These are phyloP conservation scores for Tenthredo distinguenda DNA, from an alignment of 2,888 invertebrate species.

Conservation along the genomic window DNA sequence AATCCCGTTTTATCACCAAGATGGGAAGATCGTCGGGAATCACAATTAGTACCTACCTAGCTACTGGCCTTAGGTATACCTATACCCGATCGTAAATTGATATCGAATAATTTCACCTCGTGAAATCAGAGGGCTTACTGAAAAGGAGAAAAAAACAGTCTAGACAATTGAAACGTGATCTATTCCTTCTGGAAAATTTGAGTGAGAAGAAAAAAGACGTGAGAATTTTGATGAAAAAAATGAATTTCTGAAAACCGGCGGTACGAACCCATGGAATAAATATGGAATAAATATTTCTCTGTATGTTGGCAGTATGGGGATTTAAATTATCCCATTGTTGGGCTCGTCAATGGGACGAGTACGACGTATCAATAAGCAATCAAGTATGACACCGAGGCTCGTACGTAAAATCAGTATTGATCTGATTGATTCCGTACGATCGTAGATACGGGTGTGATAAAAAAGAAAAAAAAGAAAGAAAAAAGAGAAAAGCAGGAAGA, in stretches of 20 bases:
- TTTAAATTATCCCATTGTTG: neutral
- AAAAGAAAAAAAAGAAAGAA: neutral
- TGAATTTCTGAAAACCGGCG: neutral
- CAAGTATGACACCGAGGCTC: neutral
- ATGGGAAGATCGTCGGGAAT: constrained; percentile 26
- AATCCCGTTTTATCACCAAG: constrained; percentile 26
- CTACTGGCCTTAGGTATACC: neutral
- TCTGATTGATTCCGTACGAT: neutral
- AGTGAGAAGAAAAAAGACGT: neutral
- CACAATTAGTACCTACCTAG: constrained; percentile 25
- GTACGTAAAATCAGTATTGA: constrained; percentile 6
- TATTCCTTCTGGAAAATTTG: neutral
- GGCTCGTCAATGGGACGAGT: neutral
- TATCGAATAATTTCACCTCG: constrained; percentile 30
- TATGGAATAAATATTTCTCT: neutral
- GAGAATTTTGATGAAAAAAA: neutral
- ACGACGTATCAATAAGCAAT: neutral
- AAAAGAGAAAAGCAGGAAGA: neutral
- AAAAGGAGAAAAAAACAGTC: neutral
- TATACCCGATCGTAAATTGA: constrained; percentile 28
- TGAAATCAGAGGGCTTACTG: constrained; percentile 4
- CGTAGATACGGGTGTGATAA: neutral
- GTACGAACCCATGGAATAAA: neutral
- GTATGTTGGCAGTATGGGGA: neutral
- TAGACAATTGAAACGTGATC: constrained; percentile 26